Percentiles rank a stretch among this genome's conserved stretches.
Conservation (phyloP, 1,140 invertebrate genomes). For the Sycobia sp. region DNA sequence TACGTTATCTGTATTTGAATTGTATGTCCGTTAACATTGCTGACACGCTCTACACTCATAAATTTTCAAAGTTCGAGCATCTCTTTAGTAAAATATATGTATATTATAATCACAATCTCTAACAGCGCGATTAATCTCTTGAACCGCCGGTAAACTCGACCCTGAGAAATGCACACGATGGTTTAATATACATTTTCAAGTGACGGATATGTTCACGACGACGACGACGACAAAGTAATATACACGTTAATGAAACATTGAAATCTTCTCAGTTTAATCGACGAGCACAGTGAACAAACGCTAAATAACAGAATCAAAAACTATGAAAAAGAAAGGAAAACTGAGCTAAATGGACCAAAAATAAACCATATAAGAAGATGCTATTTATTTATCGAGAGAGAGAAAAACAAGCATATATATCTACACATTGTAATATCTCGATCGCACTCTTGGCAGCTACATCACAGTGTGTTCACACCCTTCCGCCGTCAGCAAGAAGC, state of each 20-base stretch:
- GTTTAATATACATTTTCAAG: too few species aligned
- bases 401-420: too few species aligned
- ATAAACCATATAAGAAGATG: too few species aligned
- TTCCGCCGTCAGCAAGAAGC: neutral
- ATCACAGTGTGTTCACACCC: neutral
- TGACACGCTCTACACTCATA: conserved; percentile 44
- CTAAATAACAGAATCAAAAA: conserved; percentile 23
- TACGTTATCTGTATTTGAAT: conserved; percentile 27
- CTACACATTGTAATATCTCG: neutral
- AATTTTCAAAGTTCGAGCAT: conserved; percentile 11
- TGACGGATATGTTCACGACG: too few species aligned
- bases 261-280: too few species aligned
- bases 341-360: too few species aligned
- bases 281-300: conserved; percentile 1
- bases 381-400: too few species aligned
- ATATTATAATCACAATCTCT: too few species aligned
- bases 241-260: neutral
- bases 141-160: neutral
- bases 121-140: neutral
- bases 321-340: too few species aligned
- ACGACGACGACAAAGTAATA: too few species aligned
- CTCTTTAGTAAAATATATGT: too few species aligned
- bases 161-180: too few species aligned
- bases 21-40: conserved; percentile 45
- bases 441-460: conserved; percentile 3